Evolutionary conservation across 2,113 vertebrate genomes (phyloP).

Genomic region (Cyphotilapia sp.): DNA sequence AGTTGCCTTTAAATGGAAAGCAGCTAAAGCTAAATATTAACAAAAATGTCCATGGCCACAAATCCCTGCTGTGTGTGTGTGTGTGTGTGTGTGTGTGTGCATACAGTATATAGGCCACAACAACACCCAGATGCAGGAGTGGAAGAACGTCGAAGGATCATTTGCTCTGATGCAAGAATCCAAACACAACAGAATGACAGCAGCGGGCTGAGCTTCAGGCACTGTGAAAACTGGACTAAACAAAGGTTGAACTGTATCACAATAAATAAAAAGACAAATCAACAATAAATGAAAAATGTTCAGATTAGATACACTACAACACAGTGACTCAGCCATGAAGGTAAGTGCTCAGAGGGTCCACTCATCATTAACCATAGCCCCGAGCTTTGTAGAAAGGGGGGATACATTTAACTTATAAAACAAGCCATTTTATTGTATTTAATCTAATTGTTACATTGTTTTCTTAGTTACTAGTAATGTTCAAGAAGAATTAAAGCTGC

Average conservation of each 20-base stretch:
- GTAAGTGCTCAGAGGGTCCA: neutral
- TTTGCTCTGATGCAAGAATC: slow-evolving; percentile 11
- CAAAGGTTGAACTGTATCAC: neutral
- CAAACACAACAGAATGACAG: slow-evolving; percentile 30
- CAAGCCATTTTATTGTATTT: neutral
- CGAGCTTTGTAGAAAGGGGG: neutral
- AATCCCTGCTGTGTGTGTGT: slow-evolving; percentile 3
- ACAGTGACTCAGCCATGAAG: neutral
- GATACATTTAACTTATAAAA: neutral
- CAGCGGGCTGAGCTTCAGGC: neutral
- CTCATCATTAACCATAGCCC: neutral
- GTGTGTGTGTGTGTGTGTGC: neutral
- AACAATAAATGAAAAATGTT: neutral
- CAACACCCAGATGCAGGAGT: neutral
- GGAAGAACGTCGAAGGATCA: neutral
- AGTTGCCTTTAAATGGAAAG: slow-evolving; percentile 21
- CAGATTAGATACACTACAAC: neutral
- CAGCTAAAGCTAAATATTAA: slow-evolving; percentile 25
- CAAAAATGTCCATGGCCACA: slow-evolving; percentile 24
- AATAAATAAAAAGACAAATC: neutral
- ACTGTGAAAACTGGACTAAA: neutral
- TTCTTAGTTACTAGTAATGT: neutral
- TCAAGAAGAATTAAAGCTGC: neutral
- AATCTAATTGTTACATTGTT: neutral
- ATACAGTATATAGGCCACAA: neutral